A percentile compares a stretch with the other conserved stretches of the same genome.
These are phyloP conservation scores for Amiota mariae DNA, from an alignment of 2,888 invertebrate species.

Conservation along the genomic window DNA sequence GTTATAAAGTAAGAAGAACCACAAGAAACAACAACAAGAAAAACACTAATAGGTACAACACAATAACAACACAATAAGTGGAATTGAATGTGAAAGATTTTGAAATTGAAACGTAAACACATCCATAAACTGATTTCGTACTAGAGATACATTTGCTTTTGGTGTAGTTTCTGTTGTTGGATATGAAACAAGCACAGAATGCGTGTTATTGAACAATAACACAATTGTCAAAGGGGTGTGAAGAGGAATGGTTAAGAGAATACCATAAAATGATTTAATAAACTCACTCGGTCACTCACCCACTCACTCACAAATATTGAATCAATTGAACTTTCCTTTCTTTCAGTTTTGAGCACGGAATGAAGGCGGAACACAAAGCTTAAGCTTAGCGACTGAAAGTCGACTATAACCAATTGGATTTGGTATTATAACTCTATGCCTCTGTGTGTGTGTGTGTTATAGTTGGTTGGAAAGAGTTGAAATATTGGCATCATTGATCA, in stretches of 20 bases:
- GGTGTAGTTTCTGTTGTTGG: too few relatives aligned
- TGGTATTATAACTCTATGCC: background rate
- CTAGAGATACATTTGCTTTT: too few relatives aligned
- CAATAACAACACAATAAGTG: too few relatives aligned
- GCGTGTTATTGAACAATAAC: background rate
- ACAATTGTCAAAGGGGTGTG: background rate
- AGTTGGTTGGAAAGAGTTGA: slow-evolving; percentile 34
- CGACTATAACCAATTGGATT: slow-evolving; percentile 29
- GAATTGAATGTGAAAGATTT: too few relatives aligned
- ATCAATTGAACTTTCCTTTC: background rate
- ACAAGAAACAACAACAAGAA: too few relatives aligned
- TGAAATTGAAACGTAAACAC: too few relatives aligned
- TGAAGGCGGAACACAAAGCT: background rate
- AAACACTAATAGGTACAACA: too few relatives aligned
- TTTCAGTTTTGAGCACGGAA: background rate
- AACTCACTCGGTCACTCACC: too few relatives aligned
- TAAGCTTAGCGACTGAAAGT: background rate
- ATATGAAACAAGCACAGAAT: background rate
- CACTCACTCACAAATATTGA: background rate
- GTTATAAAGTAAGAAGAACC: too few relatives aligned
- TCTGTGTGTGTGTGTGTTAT: too few relatives aligned
- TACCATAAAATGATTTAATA: slow-evolving; percentile 27
- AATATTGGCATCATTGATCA: slow-evolving; percentile 44
- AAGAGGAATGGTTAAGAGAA: too few relatives aligned
- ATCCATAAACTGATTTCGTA: too few relatives aligned